phyloP scores from a whole-genome alignment of 2,888 invertebrate species.

The Drosophila neotestacea region DNA sequence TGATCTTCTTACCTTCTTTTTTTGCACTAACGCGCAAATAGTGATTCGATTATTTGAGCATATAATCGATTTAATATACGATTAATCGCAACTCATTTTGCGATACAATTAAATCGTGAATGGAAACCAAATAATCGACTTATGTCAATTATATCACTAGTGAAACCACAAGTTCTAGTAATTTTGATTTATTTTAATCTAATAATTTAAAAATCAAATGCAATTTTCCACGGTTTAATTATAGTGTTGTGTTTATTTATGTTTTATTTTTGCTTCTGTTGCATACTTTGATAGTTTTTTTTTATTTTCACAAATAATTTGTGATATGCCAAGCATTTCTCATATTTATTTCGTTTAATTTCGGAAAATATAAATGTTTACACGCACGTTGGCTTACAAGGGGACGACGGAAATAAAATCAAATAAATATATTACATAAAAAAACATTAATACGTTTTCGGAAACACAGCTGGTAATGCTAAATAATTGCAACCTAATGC shows the following conservation, averaged over 20 bases:
- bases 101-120: too few relatives aligned
- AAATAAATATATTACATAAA: conserved; percentile 68
- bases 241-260: conserved; percentile 52
- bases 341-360: conserved; percentile 27
- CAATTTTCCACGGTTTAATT: conserved; percentile 11
- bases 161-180: too few relatives aligned
- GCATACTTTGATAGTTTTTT: conserved; percentile 39
- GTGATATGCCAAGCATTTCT: conserved; percentile 55
- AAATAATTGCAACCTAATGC: conserved; percentile 62
- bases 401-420: conserved; percentile 49
- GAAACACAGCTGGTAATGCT: conserved; percentile 63
- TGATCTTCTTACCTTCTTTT: too few relatives aligned
- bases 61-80: too few relatives aligned
- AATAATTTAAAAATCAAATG: not conserved
- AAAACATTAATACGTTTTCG: conserved; percentile 59
- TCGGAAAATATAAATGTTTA: conserved; percentile 42
- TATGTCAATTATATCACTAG: too few relatives aligned
- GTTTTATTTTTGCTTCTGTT: conserved; percentile 33
- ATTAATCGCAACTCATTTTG: too few relatives aligned
- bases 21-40: too few relatives aligned
- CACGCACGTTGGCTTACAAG: conserved; percentile 37
- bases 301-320: conserved; percentile 36
- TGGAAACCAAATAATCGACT: too few relatives aligned
- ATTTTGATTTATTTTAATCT: too few relatives aligned
- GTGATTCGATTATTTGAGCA: too few relatives aligned